These are phyloP conservation scores for Rhopalosiphum padi DNA, from an alignment of 1,140 invertebrate species.

Conservation along the genomic window DNA sequence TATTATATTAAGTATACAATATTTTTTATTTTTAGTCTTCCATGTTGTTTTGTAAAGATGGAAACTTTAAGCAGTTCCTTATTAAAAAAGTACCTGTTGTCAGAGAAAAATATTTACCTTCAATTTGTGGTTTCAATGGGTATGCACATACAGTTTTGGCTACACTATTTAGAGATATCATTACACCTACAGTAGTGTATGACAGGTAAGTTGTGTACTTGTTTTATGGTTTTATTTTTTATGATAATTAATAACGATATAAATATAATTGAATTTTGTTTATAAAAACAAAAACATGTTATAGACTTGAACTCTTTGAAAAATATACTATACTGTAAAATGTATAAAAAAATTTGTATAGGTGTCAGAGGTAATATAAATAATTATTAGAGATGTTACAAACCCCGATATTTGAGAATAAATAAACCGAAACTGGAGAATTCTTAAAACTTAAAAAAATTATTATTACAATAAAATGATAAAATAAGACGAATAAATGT, in stretches of 20 bases:
- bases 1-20: not conserved
- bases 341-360: not conserved
- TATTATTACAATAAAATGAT: not conserved
- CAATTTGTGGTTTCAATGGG: conserved; percentile 85
- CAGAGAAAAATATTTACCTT: conserved; percentile 81
- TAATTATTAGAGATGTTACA: not conserved
- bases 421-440: not conserved
- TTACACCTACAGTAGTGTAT: conserved; percentile 69
- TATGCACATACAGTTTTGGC: conserved; percentile 81
- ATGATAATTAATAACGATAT: not conserved
- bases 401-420: not conserved
- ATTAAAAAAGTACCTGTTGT: conserved; percentile 73
- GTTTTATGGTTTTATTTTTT: not conserved
- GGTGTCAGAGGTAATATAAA: not conserved
- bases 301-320: not conserved
- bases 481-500: not conserved
- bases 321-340: not conserved
- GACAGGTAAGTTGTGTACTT: conserved; percentile 65
- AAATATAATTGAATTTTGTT: not conserved
- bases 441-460: too few species aligned
- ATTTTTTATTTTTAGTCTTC: conserved; percentile 67
- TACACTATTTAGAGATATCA: conserved; percentile 70
- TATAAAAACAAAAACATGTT: not conserved
- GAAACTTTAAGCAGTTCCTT: conserved; percentile 73
- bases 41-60: conserved; percentile 68